Evolutionary conservation across 2,888 invertebrate genomes (phyloP), one percentile per base, ranked within the genome.

Genomic region (Chrysina gloriosa): DNA sequence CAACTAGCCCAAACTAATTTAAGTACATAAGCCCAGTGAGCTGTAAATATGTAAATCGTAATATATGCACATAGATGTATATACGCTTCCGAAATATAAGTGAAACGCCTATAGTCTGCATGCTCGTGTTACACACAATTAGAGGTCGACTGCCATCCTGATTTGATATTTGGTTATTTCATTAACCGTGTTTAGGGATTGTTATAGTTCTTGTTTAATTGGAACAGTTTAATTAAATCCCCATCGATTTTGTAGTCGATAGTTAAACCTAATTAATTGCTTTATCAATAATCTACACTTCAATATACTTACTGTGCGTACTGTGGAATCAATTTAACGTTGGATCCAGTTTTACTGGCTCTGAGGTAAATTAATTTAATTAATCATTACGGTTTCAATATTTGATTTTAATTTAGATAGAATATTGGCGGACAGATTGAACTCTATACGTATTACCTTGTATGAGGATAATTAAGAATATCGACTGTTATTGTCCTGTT

Each of bases 141-240:
- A 72, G 71, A 72, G 70, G 67, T 69, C 64, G 69, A 65, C 69
- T 69, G 71, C 72, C 72, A 69, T 71, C 72, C 71, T 68, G 72
- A 74, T 74, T 74, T 72, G 74, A 73, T 72, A 70, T 74, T 71
- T 74, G 71, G 73, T 74, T 74, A 73, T 73, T 74, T 73, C 72
- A 74, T 74, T 74, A 74, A 69, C 63, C 67, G 69, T 70, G 71
- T 73, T 73, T 73, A 70, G 72, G 73, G 73, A 72, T 73, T 72
- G 73, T 73, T 71, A 72, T 72, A 67, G 73, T 70, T 71, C 73
- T 70, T 72, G 71, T 74, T 74, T 73, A 71, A 73, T 74, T 74
- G 70, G 68, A 71, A 73, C 70, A 71, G 72, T 73, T 74, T 74
- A 74, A 74, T 74, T 74, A 73, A 74, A 74, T 74, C 72, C 68